Conservation (phyloP, 2,888 invertebrate genomes). For the Orthonevra nobilis region DNA sequence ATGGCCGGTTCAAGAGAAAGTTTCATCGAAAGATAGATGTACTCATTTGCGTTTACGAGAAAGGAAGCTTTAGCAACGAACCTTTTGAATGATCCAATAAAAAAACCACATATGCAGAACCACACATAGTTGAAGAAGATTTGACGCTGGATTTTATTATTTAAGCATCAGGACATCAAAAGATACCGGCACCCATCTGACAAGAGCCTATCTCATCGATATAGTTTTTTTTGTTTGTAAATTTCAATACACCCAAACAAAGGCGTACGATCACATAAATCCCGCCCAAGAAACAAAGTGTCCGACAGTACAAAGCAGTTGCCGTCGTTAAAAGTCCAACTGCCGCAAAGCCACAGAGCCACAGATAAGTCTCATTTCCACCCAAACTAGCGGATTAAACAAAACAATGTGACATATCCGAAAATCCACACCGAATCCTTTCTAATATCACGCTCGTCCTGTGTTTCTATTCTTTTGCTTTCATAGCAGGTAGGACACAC, state of each 20-base stretch:
- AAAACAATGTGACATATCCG: constrained; percentile 59
- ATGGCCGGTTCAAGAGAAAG: no score
- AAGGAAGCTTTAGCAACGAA: no score
- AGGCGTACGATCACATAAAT: constrained; percentile 19
- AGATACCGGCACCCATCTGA: no score
- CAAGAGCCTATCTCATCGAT: no score
- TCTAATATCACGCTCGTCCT: constrained; percentile 61
- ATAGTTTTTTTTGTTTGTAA: constrained; percentile 2
- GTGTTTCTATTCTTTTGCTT: constrained; percentile 13
- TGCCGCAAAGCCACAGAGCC: constrained; percentile 21
- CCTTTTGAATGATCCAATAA: no score
- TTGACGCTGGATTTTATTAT: no score
- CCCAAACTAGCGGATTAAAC: constrained; percentile 52
- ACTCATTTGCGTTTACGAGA: no score
- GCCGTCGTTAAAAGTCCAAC: constrained; percentile 24
- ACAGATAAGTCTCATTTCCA: constrained; percentile 23
- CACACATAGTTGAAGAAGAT: no score
- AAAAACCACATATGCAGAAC: no score
- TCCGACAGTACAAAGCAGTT: constrained; percentile 20
- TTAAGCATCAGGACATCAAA: no score
- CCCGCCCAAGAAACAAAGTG: constrained; percentile 30
- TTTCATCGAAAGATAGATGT: no score
- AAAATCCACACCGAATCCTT: constrained; percentile 60
- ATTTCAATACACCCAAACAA: neutral
- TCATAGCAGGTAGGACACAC: constrained; percentile 53